Evolutionary conservation across 2,888 invertebrate species (phyloP), one percentile per base, ranked within the genome.

Genomic region (Athalia cordata): DNA sequence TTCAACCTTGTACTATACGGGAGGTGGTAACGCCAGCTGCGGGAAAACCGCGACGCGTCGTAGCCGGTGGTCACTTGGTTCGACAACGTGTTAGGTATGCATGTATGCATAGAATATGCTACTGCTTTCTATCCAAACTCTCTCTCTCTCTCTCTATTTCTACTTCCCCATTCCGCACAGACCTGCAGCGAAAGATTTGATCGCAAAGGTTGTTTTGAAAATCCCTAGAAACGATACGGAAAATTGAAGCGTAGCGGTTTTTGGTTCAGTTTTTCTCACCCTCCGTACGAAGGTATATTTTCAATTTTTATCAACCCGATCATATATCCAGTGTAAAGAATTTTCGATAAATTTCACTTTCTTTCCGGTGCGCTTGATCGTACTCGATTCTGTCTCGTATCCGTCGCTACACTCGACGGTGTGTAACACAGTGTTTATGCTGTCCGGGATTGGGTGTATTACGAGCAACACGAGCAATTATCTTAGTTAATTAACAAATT

Each of bases 401-500:
- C 62, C 50, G 29, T 75, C 62, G 50, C 75, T 75, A 55, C 13
- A n/a, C 47, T 6, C 75, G 62, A 9, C 67, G 49, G 64, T n/a
- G 62, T 52, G 67, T 59, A 67, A 77, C 47, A 47, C 55, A 52
- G 77, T 67, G 78, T 72, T 78, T 67, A 72, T 70, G 64, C 72
- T 78, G 47, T 43, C 55, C 65, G 78, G 78, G 78, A 78, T 70
- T 78, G 70, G 78, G 70, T 68, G 78, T 78, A 70, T 78, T 78
- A 66, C 75, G 78, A 75, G 72, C 81, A 78, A 80, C 80, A 82
- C 84, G 83, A 85, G 87, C 88, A 88, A 89, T 89, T 87, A 87
- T 86, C 87, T 86, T 83, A 86, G 86, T 87, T 87, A 88, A 89
- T 89, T 89, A 89, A 88, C 89, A 85, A 88, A 88, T 88, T 88